phyloP scores from a whole-genome alignment of 2,888 invertebrate genomes.

The Drosophila robusta region DNA sequence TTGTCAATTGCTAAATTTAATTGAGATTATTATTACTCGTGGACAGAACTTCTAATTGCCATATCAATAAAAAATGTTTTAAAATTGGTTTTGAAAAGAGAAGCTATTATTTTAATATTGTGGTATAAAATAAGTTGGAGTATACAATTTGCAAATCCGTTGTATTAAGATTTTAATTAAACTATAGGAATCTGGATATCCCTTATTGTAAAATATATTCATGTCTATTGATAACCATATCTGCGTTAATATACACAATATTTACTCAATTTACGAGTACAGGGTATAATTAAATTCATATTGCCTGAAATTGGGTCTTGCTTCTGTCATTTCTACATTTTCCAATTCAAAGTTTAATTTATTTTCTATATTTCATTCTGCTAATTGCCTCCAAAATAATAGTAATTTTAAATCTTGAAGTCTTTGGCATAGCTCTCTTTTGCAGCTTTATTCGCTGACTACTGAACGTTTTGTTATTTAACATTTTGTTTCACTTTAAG shows the following conservation, averaged over 20 bases:
- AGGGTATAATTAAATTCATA: no score
- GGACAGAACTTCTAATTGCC: neutral
- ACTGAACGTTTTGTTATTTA: neutral
- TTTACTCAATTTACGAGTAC: no score
- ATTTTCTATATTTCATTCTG: neutral
- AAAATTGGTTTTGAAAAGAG: neutral
- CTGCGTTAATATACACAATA: no score
- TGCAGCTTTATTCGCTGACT: no score
- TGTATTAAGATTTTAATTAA: no score
- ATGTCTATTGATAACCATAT: no score
- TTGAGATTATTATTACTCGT: conserved; percentile 2
- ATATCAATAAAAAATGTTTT: conserved; percentile 2
- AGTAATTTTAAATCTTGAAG: neutral
- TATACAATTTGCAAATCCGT: no score
- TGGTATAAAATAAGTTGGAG: no score
- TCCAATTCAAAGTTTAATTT: neutral
- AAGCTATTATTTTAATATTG: neutral
- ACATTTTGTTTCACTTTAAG: conserved; percentile 10
- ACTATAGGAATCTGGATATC: no score
- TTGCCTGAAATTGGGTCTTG: no score
- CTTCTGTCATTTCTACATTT: neutral
- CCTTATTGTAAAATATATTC: no score
- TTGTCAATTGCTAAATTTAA: conserved; percentile 24
- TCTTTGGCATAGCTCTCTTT: no score
- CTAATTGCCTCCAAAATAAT: neutral